These are phyloP conservation scores for Zaprionus obscuricornis DNA, from an alignment of 2,888 invertebrate genomes.

Conservation along the genomic window DNA sequence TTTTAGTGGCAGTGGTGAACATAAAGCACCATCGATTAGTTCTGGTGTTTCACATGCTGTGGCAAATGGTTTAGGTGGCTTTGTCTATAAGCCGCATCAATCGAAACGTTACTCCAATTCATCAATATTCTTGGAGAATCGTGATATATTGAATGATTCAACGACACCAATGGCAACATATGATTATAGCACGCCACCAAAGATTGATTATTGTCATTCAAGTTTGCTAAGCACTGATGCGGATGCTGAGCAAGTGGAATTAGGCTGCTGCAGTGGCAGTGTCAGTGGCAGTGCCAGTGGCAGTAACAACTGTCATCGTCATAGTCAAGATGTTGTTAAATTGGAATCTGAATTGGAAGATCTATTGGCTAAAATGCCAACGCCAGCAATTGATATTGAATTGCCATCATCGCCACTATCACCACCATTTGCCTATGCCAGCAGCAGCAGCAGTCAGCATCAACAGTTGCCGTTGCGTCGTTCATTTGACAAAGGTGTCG, in stretches of 20 bases:
- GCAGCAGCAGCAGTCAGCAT: slow-evolving; percentile 36
- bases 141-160: slow-evolving; percentile 83
- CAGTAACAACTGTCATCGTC: no score
- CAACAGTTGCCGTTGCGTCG: slow-evolving; percentile 67
- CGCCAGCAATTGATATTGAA: slow-evolving; percentile 77
- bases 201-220: slow-evolving; percentile 82
- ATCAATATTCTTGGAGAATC: slow-evolving; percentile 83
- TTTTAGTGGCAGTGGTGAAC: slow-evolving; percentile 80
- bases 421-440: slow-evolving; percentile 67
- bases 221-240: slow-evolving; percentile 75
- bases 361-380: slow-evolving; percentile 65
- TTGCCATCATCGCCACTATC: slow-evolving; percentile 77
- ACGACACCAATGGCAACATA: slow-evolving; percentile 52
- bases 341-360: slow-evolving; percentile 68
- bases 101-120: slow-evolving; percentile 82
- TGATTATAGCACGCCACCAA: slow-evolving; percentile 79
- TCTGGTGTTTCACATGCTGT: slow-evolving; percentile 81
- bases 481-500: slow-evolving; percentile 76
- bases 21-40: slow-evolving; percentile 80
- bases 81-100: slow-evolving; percentile 78
- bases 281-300: no score
- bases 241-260: slow-evolving; percentile 49
- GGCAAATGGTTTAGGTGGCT: slow-evolving; percentile 80
- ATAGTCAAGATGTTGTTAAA: no score
- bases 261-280: slow-evolving; percentile 58